Percentiles rank a stretch among this genome's conserved stretches.
These are phyloP conservation scores for Pharmacophagus antenor DNA, from an alignment of 2,888 invertebrate genomes.

Conservation along the genomic window DNA sequence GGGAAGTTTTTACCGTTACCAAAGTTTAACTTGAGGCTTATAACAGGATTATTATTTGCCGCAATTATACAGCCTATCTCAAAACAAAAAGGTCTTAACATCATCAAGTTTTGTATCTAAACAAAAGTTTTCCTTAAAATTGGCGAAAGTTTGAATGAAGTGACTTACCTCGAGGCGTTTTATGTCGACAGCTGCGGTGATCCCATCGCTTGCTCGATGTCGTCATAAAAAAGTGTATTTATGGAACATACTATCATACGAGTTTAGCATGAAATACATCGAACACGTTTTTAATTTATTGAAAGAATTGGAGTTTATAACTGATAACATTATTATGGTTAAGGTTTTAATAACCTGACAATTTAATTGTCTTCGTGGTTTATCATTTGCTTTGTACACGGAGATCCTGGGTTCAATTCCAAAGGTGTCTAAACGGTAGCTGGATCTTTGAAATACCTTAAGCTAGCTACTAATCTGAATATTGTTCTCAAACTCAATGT, in stretches of 20 bases:
- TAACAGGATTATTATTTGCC: constrained; percentile 53
- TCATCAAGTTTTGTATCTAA: constrained; percentile 64
- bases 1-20: constrained; percentile 3
- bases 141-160: constrained; percentile 75
- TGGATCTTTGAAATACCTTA: no score
- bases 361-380: no score
- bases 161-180: constrained; percentile 71
- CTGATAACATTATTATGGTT: no score
- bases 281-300: constrained; percentile 33
- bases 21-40: constrained; percentile 35
- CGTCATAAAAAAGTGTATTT: constrained; percentile 65
- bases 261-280: constrained; percentile 50
- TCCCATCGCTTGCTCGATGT: constrained; percentile 71
- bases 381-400: no score
- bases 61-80: constrained; percentile 56
- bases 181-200: constrained; percentile 71
- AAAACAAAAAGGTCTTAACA: constrained; percentile 61
- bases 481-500: no score
- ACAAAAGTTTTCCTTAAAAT: constrained; percentile 67
- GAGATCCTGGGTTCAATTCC: no score
- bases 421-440: no score
- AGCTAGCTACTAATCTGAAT: no score
- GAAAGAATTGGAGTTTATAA: not conserved
- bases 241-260: constrained; percentile 51
- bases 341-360: no score